Evolutionary conservation across 2,888 invertebrate genomes (phyloP).

Genomic region (Lithophane ornitopus): DNA sequence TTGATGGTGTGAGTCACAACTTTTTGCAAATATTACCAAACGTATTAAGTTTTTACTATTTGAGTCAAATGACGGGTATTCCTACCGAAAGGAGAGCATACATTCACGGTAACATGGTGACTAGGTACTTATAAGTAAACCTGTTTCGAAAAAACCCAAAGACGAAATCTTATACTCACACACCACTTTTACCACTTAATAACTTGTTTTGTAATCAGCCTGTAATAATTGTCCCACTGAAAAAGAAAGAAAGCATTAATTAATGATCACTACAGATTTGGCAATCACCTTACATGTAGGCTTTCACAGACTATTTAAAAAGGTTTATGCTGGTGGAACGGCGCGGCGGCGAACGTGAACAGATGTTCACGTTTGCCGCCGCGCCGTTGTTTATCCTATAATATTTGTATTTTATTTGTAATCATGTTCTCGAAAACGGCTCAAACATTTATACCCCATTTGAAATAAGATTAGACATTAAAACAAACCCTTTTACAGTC

Average conservation of each 20-base stretch:
- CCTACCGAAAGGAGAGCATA: constrained; percentile 8
- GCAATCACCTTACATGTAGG: not conserved
- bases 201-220: constrained; percentile 11
- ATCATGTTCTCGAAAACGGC: too few relatives aligned
- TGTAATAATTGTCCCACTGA: not conserved
- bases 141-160: constrained; percentile 43
- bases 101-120: not conserved
- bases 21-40: not conserved
- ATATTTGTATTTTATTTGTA: too few relatives aligned
- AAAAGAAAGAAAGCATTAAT: not conserved
- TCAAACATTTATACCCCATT: too few relatives aligned
- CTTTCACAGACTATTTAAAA: constrained; percentile 3
- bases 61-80: constrained; percentile 14
- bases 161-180: constrained; percentile 6
- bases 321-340: too few relatives aligned
- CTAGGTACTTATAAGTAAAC: constrained; percentile 14
- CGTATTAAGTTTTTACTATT: not conserved
- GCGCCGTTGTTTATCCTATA: not conserved
- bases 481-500: too few relatives aligned
- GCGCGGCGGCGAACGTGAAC: too few relatives aligned
- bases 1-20: constrained; percentile 17
- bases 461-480: too few relatives aligned
- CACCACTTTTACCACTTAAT: constrained; percentile 7
- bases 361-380: too few relatives aligned
- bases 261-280: not conserved